Percentiles rank a stretch among this genome's conserved stretches.
Conservation (phyloP, 2,888 invertebrate species). For the Perithous albicinctus region DNA sequence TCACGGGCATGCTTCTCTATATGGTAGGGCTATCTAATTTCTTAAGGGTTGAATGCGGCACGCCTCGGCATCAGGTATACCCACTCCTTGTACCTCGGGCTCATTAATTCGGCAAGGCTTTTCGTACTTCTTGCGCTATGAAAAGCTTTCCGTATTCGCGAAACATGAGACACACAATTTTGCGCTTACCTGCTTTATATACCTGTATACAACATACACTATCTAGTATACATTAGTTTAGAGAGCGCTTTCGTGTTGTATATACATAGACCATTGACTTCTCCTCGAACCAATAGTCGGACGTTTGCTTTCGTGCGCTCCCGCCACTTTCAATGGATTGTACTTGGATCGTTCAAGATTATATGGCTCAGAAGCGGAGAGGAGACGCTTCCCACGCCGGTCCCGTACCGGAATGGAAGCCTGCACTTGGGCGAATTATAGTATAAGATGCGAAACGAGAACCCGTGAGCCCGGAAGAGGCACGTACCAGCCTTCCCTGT, state of each 20-base stretch:
- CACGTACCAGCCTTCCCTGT: conserved; percentile 57
- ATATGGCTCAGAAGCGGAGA: conserved; percentile 21
- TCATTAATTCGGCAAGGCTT: conserved; percentile 42
- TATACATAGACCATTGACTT: too few relatives aligned
- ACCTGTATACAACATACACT: not conserved
- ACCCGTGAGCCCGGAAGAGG: conserved; percentile 20
- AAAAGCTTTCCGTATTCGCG: not conserved
- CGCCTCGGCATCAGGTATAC: conserved; percentile 55
- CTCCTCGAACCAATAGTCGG: conserved; percentile 2
- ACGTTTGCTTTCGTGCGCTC: conserved; percentile 23
- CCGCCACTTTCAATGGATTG: conserved; percentile 36
- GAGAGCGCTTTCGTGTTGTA: not conserved
- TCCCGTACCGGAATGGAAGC: conserved; percentile 60
- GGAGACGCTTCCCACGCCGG: conserved; percentile 32
- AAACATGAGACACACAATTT: conserved; percentile 21
- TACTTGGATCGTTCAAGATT: conserved; percentile 38
- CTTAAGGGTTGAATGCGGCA: conserved; percentile 70
- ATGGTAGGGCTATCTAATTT: conserved; percentile 72
- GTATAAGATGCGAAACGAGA: conserved; percentile 28
- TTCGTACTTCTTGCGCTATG: conserved; percentile 23
- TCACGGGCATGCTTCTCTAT: conserved; percentile 37
- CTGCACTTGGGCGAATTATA: conserved; percentile 61
- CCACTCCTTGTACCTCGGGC: conserved; percentile 16
- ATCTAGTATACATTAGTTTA: not conserved
- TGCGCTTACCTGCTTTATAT: not conserved